Evolutionary conservation across 2,113 vertebrate species (phyloP).

Genomic region (Gadus macrocephalus): DNA sequence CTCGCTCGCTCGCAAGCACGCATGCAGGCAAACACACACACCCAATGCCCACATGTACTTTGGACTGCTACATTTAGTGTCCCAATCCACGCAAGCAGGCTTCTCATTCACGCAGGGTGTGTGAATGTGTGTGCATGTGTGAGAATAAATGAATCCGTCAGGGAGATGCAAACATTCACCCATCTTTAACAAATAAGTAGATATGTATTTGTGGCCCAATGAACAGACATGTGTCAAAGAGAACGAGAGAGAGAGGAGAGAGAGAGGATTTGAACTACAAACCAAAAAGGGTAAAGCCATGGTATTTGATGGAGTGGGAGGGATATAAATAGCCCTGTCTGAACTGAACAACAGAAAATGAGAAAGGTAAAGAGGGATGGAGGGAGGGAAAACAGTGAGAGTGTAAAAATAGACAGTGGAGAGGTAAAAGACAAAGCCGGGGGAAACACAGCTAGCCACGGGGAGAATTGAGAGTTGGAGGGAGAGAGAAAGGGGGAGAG

Average conservation of each 20-base stretch:
- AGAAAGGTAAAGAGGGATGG: conserved; percentile 33
- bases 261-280: conserved; percentile 36
- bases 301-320: conserved; percentile 57
- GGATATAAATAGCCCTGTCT: conserved; percentile 71
- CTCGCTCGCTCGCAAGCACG: background rate
- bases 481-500: background rate
- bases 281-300: conserved; percentile 55
- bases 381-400: conserved; percentile 13
- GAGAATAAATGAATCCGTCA: background rate
- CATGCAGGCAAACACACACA: conserved; percentile 18
- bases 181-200: background rate
- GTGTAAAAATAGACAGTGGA: too few species aligned
- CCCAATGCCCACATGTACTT: conserved; percentile 7
- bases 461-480: background rate
- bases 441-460: conserved; percentile 27
- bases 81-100: too few species aligned
- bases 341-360: conserved; percentile 57
- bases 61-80: too few species aligned
- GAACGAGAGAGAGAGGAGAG: too few species aligned
- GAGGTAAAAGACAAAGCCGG: background rate
- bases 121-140: background rate
- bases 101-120: too few species aligned
- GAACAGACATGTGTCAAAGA: too few species aligned
- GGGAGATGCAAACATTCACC: conserved; percentile 22
- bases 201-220: too few species aligned